Evolutionary conservation across 2,113 vertebrate species (phyloP), one percentile per base, ranked within the genome.

Genomic region (Sebastes fasciatus): DNA sequence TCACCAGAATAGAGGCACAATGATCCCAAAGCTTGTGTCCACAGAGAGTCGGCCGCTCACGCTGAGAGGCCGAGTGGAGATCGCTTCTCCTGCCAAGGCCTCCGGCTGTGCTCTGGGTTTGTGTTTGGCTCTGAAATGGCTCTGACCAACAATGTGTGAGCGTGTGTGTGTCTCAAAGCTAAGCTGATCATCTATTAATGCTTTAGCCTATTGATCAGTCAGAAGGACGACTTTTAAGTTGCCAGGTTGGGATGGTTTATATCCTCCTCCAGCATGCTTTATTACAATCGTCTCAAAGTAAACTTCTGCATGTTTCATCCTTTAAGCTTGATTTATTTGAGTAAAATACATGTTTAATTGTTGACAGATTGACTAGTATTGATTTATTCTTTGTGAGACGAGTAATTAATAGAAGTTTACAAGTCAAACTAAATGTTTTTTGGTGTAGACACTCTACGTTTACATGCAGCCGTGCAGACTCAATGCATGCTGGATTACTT

Each of bases 91-190:
- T 89, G 89, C 82, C 80, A 69, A 79, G 71, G 68, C 80, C 84
- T 82, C 90, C 65, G 64, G 74, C 85, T 87, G 84, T 79, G 82
- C 76, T 88, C 85, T 89, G 77, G 74, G 73, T 76, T 67, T 55
- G 19, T 77, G 76, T 86, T 80, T 82, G 79, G 76, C 75, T 80
- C 43, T 26, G 11, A 84, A 65, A 68, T 43, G 6, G 9, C 49
- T 46, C 79, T 82, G 76, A 85, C 72, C 76, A 73, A 74, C 67
- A 46, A 9, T 4, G 40, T 69, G 17, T 48, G 21, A 14, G 67
- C 23, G 67, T 71, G 49, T 61, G 55, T 68, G 76, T 54, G 26
- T 17, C 14, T 40, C 21, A 64, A 12, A 5, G 40, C 62, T 45
- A 64, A 64, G 8, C 55, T 23, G 11, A 26, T 52, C 12, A 42